phyloP scores from a whole-genome alignment of 2,113 vertebrate genomes.

The Trematomus loennbergii region DNA sequence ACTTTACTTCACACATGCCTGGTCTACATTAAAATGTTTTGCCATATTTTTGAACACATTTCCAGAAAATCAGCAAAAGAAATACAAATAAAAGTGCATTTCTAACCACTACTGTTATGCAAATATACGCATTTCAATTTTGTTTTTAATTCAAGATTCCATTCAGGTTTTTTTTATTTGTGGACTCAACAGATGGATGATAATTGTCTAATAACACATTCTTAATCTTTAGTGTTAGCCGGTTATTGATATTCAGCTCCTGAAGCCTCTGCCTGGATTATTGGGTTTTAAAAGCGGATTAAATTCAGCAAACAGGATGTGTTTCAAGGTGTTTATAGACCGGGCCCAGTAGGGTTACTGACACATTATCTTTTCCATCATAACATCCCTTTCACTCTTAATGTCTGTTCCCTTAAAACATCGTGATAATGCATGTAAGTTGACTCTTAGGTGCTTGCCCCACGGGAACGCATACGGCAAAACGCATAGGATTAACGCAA shows the following conservation, averaged over 20 bases:
- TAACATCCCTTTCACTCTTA: not conserved
- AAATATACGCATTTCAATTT: too few species aligned
- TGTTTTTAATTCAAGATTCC: too few species aligned
- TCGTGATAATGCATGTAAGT: not conserved
- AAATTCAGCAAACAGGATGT: not conserved
- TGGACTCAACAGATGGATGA: too few species aligned
- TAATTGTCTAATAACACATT: too few species aligned
- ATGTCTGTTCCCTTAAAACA: not conserved
- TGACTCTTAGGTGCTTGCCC: too few species aligned
- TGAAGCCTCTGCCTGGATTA: not conserved
- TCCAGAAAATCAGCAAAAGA: not conserved
- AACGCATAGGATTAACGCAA: too few species aligned
- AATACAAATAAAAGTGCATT: not conserved
- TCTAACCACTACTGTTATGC: too few species aligned
- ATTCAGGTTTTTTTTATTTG: too few species aligned
- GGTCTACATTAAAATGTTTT: not conserved
- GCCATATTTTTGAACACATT: too few species aligned
- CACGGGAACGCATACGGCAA: too few species aligned
- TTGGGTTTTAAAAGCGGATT: not conserved
- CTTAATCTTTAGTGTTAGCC: too few species aligned
- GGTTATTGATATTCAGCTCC: not conserved
- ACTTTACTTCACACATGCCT: not conserved
- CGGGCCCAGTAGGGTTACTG: not conserved
- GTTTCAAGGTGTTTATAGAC: conserved; percentile 1
- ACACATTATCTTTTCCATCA: not conserved